Evolutionary conservation across 1,140 invertebrate genomes (phyloP).

Genomic region (Ips nitidus): DNA sequence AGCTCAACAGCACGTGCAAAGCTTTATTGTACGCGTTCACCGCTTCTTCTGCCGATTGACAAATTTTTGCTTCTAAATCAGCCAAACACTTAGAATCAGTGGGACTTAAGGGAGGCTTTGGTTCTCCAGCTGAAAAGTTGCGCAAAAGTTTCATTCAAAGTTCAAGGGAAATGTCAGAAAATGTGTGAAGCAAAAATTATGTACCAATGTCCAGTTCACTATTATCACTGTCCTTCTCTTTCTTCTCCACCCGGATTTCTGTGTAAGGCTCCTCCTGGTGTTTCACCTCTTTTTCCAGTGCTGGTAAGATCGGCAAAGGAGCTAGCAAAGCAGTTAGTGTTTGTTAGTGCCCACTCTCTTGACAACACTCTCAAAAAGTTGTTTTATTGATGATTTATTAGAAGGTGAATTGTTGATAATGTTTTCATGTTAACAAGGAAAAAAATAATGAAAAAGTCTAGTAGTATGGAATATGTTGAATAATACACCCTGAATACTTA

Average conservation of each 20-base stretch:
- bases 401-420: no score
- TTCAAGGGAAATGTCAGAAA: conserved; percentile 5
- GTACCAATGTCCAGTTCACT: conserved; percentile 32
- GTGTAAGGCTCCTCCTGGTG: conserved; percentile 37
- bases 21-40: conserved; percentile 61
- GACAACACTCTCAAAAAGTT: no score
- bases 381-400: no score
- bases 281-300: conserved; percentile 44
- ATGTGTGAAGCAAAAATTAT: not conserved
- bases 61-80: conserved; percentile 60
- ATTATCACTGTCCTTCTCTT: conserved; percentile 35
- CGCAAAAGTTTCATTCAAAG: not conserved
- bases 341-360: not conserved
- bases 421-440: no score
- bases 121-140: conserved; percentile 39
- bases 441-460: no score
- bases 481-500: no score
- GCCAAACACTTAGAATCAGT: conserved; percentile 52
- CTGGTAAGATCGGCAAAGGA: conserved; percentile 44
- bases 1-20: conserved; percentile 57
- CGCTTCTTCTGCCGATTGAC: conserved; percentile 57
- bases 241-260: conserved; percentile 45
- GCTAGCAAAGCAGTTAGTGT: conserved; percentile 39
- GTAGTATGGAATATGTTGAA: no score
- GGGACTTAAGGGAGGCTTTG: conserved; percentile 33